These are phyloP conservation scores for Mythimna loreyi DNA, from an alignment of 2,888 invertebrate genomes.

Conservation along the genomic window DNA sequence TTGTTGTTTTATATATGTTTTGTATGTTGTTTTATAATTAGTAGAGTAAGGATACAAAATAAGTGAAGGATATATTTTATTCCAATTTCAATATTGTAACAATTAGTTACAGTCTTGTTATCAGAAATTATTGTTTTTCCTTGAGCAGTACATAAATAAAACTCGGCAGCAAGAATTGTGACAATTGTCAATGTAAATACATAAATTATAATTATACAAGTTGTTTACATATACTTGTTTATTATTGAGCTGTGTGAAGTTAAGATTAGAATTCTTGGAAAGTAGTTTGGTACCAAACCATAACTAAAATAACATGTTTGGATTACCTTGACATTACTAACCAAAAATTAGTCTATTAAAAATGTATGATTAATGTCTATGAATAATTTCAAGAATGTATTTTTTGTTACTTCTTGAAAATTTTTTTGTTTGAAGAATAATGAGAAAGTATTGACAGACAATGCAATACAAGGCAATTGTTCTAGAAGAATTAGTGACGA, in stretches of 20 bases:
- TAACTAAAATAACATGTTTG: slow-evolving; percentile 2
- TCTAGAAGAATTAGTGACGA: neutral
- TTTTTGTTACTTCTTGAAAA: neutral
- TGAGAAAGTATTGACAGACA: neutral
- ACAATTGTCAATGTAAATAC: slow-evolving; percentile 17
- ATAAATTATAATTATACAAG: slow-evolving; percentile 19
- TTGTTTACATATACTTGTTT: slow-evolving; percentile 50
- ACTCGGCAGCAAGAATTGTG: neutral
- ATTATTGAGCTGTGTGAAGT: slow-evolving; percentile 21
- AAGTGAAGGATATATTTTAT: neutral
- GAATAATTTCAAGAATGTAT: slow-evolving; percentile 17
- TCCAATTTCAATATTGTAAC: neutral
- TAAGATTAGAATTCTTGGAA: slow-evolving; percentile 15
- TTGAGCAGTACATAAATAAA: slow-evolving; percentile 16
- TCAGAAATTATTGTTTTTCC: slow-evolving; percentile 39
- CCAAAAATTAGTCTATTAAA: slow-evolving; percentile 13
- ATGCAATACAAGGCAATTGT: neutral
- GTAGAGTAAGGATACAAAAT: neutral
- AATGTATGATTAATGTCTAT: slow-evolving; percentile 36
- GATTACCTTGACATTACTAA: slow-evolving; percentile 14
- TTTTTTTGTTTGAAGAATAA: neutral
- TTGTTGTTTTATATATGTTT: too few relatives aligned
- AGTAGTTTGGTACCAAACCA: neutral
- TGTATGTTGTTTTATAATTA: too few relatives aligned
- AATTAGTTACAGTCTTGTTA: slow-evolving; percentile 2